Percentiles rank a stretch among this genome's conserved stretches.
These are phyloP conservation scores for Lepus timidus DNA, from an alignment of 2,113 vertebrate genomes.

Conservation along the genomic window DNA sequence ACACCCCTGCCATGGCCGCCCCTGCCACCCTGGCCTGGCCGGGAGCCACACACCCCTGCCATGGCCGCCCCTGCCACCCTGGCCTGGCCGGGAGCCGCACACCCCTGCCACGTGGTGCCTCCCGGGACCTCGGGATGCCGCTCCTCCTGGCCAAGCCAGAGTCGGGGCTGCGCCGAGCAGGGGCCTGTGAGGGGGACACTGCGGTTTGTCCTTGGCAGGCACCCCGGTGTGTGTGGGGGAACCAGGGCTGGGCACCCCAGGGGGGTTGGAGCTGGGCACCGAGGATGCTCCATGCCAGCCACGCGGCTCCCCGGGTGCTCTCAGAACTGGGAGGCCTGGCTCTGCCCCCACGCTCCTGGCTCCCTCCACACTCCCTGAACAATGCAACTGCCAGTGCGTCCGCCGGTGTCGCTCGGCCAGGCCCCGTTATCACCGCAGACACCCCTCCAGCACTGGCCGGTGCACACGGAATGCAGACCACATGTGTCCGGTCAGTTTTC, in stretches of 20 bases:
- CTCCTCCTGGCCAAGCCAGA: background rate
- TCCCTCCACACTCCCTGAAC: rapidly evolving
- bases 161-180: background rate
- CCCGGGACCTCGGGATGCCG: background rate
- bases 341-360: rapidly evolving
- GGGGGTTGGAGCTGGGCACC: rapidly evolving
- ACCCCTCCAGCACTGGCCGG: rapidly evolving
- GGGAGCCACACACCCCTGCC: rapidly evolving
- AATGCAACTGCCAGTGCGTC: rapidly evolving
- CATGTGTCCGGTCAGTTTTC: rapidly evolving
- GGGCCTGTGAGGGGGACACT: rapidly evolving
- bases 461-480: rapidly evolving
- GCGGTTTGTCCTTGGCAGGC: rapidly evolving
- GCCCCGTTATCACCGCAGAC: rapidly evolving
- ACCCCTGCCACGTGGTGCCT: too few species aligned
- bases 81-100: rapidly evolving
- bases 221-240: rapidly evolving
- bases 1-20: background rate
- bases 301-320: rapidly evolving
- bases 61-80: rapidly evolving
- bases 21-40: rapidly evolving
- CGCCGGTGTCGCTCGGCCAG: rapidly evolving
- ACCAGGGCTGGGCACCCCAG: rapidly evolving
- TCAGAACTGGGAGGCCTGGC: background rate
- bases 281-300: rapidly evolving